phyloP scores from a whole-genome alignment of 2,888 invertebrate genomes.

The Isoperla grammatica region DNA sequence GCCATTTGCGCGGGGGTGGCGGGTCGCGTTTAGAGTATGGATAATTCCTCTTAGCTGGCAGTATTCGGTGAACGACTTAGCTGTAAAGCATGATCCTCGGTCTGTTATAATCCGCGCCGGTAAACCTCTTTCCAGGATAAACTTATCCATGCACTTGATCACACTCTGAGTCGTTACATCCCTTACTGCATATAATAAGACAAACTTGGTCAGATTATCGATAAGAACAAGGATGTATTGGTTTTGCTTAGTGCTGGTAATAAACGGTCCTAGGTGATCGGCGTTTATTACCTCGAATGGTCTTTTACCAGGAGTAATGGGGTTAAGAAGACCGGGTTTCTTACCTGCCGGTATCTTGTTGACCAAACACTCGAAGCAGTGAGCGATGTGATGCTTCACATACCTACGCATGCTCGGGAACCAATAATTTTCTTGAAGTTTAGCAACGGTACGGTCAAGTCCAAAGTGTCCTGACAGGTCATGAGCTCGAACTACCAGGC shows the following conservation, averaged over 20 bases:
- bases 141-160: background rate
- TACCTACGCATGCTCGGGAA: no score
- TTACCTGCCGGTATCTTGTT: background rate
- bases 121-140: background rate
- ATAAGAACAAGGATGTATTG: background rate
- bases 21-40: background rate
- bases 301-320: background rate
- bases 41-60: background rate
- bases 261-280: background rate
- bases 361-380: no score
- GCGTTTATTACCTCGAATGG: background rate
- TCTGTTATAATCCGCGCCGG: background rate
- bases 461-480: no score
- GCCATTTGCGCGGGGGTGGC: conserved; percentile 32
- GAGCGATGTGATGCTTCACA: no score
- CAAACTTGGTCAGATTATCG: background rate
- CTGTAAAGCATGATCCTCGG: background rate
- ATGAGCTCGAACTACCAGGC: no score
- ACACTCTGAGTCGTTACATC: background rate
- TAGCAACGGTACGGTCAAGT: no score
- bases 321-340: background rate
- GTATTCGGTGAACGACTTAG: background rate
- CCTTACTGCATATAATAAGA: background rate
- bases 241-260: background rate
- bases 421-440: no score